Conservation (phyloP, 2,113 vertebrate species). For the Eulemur rufifrons region DNA sequence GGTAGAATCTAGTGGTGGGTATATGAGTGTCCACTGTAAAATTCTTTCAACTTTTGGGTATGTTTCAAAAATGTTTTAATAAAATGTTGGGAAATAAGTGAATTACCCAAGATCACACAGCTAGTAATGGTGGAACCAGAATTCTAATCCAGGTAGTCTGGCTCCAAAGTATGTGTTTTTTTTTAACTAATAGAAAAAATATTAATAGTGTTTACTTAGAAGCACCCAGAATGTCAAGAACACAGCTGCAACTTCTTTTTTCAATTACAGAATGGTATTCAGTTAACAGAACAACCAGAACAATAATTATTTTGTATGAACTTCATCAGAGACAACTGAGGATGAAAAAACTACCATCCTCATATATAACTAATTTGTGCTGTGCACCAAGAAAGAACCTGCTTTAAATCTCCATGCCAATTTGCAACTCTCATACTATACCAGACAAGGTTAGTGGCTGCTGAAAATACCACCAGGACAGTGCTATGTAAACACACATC, state of each 20-base stretch:
- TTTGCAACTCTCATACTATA: conserved; percentile 73
- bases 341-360: too few species aligned
- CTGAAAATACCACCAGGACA: not conserved
- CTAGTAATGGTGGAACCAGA: not conserved
- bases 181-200: too few species aligned
- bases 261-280: too few species aligned
- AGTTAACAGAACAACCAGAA: too few species aligned
- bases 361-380: too few species aligned
- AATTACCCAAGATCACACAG: not conserved
- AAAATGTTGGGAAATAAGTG: not conserved
- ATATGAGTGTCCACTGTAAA: not conserved
- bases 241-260: conserved; percentile 89
- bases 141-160: not conserved
- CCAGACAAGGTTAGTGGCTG: not conserved
- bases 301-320: too few species aligned
- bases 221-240: conserved; percentile 96
- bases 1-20: not conserved
- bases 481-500: not conserved
- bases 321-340: too few species aligned
- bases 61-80: not conserved
- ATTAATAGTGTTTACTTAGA: conserved; percentile 90
- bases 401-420: conserved; percentile 87
- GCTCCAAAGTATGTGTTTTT: not conserved
- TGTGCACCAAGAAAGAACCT: conserved; percentile 77
- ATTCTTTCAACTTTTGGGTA: conserved; percentile 11